Base-by-base conservation (phyloP, 1,140 invertebrate species). In the Latrodectus geometricus region DNA sequence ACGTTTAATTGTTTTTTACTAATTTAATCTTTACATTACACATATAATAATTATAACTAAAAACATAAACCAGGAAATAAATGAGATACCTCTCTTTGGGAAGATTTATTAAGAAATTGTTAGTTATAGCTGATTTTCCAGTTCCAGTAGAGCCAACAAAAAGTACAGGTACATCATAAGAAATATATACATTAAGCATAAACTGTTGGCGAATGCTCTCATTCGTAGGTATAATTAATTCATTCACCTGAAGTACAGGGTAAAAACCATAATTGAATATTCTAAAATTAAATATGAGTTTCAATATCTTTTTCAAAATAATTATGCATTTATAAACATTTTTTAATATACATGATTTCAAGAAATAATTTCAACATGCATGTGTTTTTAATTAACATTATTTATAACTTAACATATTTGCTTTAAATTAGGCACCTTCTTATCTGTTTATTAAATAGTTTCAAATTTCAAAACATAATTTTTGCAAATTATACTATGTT, bases 131-230 rank as follows among this genome's bases (percentile, higher is more conserved):
- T 17, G 96, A 97, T 92, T 99, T 99, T 82, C 97, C 98, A 0
- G 97, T 98, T n/a, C 97, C 97, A 4, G 97, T 97, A 1, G 97
- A 97, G 0, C 98, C 97, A 14, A 98, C 94, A 89, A 98, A 94
- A 70, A 98, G 90, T n/a, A 96, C 91, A 9, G 94, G 96, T 65
- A 95, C 93, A 77, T 93, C 93, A 79, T 94, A 92, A 79, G 91
- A 90, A 17, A 96, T 90, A 89, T 94, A 95, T 54, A 93, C 92
- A 54, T 93, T 91, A 8, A 97, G 91, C 90, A 98, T 97, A 90
- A 93, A 97, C 52, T 92, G 92, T 87, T 97, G 95, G 70, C 95
- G 94, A 0, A 94, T 94, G 86, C 96, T 96, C 90, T 98, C 96
- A 88, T 95, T 95, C 0, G 97, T 99, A 74, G 95, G 94, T 65